A percentile compares a stretch with the other conserved stretches of the same genome.
phyloP scores from a whole-genome alignment of 2,113 vertebrate genomes.

The Syngnathus typhle region DNA sequence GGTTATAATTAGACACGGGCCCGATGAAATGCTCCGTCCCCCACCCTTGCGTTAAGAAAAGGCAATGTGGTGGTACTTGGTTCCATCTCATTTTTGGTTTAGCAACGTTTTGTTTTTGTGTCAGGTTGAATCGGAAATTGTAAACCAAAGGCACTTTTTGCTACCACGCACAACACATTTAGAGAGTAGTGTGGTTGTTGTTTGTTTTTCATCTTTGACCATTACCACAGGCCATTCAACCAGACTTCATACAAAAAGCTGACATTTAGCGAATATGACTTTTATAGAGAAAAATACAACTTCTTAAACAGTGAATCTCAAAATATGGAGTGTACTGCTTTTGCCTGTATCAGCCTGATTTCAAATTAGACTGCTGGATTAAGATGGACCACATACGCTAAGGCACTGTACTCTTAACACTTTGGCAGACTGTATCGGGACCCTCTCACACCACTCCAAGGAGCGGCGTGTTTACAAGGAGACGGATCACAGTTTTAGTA shows the following conservation, averaged over 20 bases:
- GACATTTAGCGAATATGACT: constrained; percentile 28
- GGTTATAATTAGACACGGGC: not conserved
- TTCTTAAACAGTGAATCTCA: not conserved
- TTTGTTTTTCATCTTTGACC: constrained; percentile 75
- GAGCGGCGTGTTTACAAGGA: constrained; percentile 76
- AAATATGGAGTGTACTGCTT: constrained; percentile 28
- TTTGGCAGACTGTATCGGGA: constrained; percentile 94
- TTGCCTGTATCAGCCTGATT: constrained; percentile 7
- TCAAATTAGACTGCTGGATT: not conserved
- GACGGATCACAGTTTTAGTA: constrained; percentile 89
- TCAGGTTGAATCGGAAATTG: constrained; percentile 74
- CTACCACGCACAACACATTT: constrained; percentile 85
- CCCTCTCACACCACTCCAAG: constrained; percentile 71
- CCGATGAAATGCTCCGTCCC: not conserved
- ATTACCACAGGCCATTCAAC: constrained; percentile 81
- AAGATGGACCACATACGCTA: constrained; percentile 73
- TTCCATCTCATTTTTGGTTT: constrained; percentile 82
- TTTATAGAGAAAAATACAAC: constrained; percentile 30
- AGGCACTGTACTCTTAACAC: constrained; percentile 96
- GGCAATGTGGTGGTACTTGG: constrained; percentile 94
- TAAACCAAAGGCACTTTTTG: constrained; percentile 98
- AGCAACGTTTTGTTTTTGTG: constrained; percentile 74
- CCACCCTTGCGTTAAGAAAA: constrained; percentile 65
- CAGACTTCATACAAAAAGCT: constrained; percentile 39
- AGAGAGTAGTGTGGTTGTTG: constrained; percentile 74